phyloP scores from a whole-genome alignment of 2,888 invertebrate species.

The Caenorhabditis sinica region DNA sequence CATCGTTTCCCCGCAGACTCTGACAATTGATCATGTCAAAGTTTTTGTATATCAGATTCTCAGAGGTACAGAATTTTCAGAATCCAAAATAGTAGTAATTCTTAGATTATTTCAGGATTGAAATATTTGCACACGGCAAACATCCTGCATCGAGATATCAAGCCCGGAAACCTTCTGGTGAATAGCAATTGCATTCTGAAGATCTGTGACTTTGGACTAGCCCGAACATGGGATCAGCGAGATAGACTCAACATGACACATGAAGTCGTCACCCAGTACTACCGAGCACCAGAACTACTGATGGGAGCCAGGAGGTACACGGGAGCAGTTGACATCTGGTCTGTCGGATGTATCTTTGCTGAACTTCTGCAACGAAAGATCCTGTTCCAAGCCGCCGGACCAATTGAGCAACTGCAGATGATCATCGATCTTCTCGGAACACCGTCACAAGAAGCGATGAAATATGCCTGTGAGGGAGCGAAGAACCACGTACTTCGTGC shows the following conservation, averaged over 20 bases:
- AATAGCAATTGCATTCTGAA: constrained; percentile 99
- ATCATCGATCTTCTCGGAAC: constrained; percentile 98
- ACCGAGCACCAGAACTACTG: constrained; percentile 97
- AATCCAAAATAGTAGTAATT: too few species aligned
- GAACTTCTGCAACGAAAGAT: constrained; percentile 96
- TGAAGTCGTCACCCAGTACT: constrained; percentile 99
- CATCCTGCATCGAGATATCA: constrained; percentile 98
- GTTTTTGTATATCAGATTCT: constrained; percentile 99
- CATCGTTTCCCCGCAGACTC: constrained; percentile 98
- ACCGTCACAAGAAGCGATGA: constrained; percentile 96
- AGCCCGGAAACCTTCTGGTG: constrained; percentile 98
- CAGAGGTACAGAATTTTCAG: constrained; percentile 88
- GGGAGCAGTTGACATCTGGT: constrained; percentile 98
- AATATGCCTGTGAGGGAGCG: constrained; percentile 96
- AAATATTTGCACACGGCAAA: constrained; percentile 99
- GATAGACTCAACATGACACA: constrained; percentile 97
- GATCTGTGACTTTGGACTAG: constrained; percentile 99
- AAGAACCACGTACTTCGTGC: constrained; percentile 89
- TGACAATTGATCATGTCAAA: constrained; percentile 99
- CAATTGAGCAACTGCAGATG: constrained; percentile 97
- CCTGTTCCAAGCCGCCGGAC: constrained; percentile 97
- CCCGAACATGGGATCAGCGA: constrained; percentile 96
- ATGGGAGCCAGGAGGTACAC: constrained; percentile 97
- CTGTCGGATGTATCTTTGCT: constrained; percentile 99
- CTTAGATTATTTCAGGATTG: constrained; percentile 88